These are phyloP conservation scores for Trinectes maculatus DNA, from an alignment of 2,113 vertebrate genomes.

Conservation along the genomic window DNA sequence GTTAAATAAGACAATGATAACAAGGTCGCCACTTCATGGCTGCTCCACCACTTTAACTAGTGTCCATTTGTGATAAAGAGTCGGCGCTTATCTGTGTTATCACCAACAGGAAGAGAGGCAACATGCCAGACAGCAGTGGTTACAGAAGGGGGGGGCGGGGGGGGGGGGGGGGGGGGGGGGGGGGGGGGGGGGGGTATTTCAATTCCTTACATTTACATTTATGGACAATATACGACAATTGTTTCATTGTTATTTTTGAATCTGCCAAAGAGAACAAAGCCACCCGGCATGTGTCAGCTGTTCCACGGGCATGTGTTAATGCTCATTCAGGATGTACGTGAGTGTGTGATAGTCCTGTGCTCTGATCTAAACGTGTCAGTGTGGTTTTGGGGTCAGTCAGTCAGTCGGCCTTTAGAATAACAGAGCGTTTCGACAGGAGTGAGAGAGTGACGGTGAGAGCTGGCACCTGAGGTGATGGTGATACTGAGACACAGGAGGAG, in stretches of 20 bases:
- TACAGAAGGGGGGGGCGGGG: not conserved
- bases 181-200: too few species aligned
- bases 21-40: constrained; percentile 52
- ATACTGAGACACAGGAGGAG: constrained; percentile 8
- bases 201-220: too few species aligned
- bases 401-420: not conserved
- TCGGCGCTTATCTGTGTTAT: constrained; percentile 54
- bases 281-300: too few species aligned
- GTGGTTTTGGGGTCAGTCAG: not conserved
- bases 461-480: constrained; percentile 18
- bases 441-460: not conserved
- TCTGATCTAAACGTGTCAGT: constrained; percentile 5
- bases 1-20: constrained; percentile 62
- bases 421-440: not conserved
- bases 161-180: not conserved
- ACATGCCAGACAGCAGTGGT: constrained; percentile 37
- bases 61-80: constrained; percentile 51
- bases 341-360: constrained; percentile 6
- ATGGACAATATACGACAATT: too few species aligned
- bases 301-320: not conserved
- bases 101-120: constrained; percentile 53
- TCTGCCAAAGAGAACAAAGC: too few species aligned
- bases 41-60: constrained; percentile 34
- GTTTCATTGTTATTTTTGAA: too few species aligned
- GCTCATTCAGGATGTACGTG: not conserved